phyloP scores from a whole-genome alignment of 1,140 invertebrate species.

The Orussus abietinus region DNA sequence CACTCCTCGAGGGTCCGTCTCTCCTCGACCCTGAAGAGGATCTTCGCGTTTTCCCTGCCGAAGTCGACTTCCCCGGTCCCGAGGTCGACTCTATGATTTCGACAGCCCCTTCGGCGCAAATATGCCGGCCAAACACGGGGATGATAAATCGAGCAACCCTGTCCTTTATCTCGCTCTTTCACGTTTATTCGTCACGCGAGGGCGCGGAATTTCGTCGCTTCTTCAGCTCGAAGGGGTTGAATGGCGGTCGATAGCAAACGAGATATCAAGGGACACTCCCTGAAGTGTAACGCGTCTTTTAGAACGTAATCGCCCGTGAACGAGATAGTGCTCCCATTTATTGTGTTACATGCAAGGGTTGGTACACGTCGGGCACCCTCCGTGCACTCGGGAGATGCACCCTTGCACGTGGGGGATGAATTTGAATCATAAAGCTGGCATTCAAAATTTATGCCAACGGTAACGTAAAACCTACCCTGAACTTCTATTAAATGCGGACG shows the following conservation, averaged over 20 bases:
- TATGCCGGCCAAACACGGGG: too few relatives aligned
- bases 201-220: not conserved
- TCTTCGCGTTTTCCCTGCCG: too few relatives aligned
- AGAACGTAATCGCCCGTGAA: conserved; percentile 42
- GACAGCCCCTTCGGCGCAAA: too few relatives aligned
- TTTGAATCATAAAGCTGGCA: too few relatives aligned
- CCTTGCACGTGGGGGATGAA: too few relatives aligned
- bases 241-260: conserved; percentile 39
- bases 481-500: too few relatives aligned
- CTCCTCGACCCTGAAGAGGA: too few relatives aligned
- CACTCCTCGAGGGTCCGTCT: not conserved
- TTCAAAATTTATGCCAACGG: too few relatives aligned
- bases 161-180: not conserved
- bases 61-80: too few relatives aligned
- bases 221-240: conserved; percentile 17
- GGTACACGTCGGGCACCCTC: not conserved
- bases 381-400: not conserved
- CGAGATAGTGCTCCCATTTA: conserved; percentile 34
- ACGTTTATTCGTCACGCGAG: not conserved
- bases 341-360: not conserved
- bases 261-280: conserved; percentile 22
- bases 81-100: too few relatives aligned
- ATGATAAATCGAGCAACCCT: too few relatives aligned
- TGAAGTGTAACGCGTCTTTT: conserved; percentile 32
- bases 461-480: too few relatives aligned